Evolutionary conservation across 2,888 invertebrate species (phyloP).

Genomic region (Andricus quercusramuli): DNA sequence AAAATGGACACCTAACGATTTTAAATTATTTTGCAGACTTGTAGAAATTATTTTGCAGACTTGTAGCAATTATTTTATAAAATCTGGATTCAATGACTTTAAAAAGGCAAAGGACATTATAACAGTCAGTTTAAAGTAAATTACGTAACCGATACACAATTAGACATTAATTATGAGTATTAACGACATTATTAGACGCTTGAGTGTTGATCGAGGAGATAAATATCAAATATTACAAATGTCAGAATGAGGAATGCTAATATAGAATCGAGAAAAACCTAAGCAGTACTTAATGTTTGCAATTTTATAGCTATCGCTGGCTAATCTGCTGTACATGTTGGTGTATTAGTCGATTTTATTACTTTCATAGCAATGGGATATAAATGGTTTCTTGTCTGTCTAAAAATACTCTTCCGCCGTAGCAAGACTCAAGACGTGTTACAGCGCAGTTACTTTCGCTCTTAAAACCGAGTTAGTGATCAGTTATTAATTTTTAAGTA

Average conservation of each 20-base stretch:
- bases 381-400: constrained; percentile 33
- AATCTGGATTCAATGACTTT: background rate
- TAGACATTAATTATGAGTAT: background rate
- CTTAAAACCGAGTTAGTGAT: background rate
- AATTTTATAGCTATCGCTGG: background rate
- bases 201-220: background rate
- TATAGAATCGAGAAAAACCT: background rate
- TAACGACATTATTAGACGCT: background rate
- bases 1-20: background rate
- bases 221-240: constrained; percentile 8
- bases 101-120: background rate
- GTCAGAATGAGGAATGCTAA: constrained; percentile 12
- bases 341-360: constrained; percentile 32
- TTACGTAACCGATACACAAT: background rate
- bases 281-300: constrained; percentile 5
- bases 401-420: constrained; percentile 18
- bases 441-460: constrained; percentile 24
- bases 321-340: constrained; percentile 1
- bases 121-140: background rate
- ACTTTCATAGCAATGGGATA: constrained; percentile 29
- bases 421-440: constrained; percentile 24
- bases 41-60: too few species aligned
- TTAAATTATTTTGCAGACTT: background rate
- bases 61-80: background rate
- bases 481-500: constrained; percentile 3